Evolutionary conservation across 2,888 invertebrate genomes (phyloP).

Genomic region (Stegophylla sp.): DNA sequence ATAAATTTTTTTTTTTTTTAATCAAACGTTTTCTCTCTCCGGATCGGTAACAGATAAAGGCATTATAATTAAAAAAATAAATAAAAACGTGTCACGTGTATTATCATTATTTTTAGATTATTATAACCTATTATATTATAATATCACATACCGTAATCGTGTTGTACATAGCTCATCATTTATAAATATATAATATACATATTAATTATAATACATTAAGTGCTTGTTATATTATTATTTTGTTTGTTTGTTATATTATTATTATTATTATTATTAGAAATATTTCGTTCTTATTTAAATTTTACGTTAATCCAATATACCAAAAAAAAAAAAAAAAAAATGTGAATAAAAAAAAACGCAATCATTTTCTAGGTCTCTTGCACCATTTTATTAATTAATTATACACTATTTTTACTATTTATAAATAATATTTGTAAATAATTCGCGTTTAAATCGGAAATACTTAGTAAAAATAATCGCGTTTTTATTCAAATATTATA

Average conservation of each 20-base stretch:
- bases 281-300: conserved; percentile 33
- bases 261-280: too few species aligned
- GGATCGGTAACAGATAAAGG: not conserved
- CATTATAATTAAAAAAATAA: too few species aligned
- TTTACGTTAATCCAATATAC: conserved; percentile 43
- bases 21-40: not conserved
- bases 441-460: not conserved
- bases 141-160: not conserved
- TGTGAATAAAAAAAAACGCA: not conserved
- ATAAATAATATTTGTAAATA: too few species aligned
- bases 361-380: conserved; percentile 28
- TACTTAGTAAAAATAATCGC: not conserved
- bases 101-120: not conserved
- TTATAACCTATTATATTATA: not conserved
- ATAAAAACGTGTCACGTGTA: not conserved
- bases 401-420: not conserved
- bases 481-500: not conserved
- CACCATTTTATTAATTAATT: not conserved
- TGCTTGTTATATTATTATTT: conserved; percentile 52
- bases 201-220: conserved; percentile 24
- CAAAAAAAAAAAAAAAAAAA: conserved; percentile 11
- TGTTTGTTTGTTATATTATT: conserved; percentile 55
- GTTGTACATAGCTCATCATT: not conserved
- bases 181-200: conserved; percentile 8
- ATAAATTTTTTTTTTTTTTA: not conserved